These are phyloP conservation scores for Euplexia lucipara DNA, from an alignment of 2,888 invertebrate genomes.

Conservation along the genomic window DNA sequence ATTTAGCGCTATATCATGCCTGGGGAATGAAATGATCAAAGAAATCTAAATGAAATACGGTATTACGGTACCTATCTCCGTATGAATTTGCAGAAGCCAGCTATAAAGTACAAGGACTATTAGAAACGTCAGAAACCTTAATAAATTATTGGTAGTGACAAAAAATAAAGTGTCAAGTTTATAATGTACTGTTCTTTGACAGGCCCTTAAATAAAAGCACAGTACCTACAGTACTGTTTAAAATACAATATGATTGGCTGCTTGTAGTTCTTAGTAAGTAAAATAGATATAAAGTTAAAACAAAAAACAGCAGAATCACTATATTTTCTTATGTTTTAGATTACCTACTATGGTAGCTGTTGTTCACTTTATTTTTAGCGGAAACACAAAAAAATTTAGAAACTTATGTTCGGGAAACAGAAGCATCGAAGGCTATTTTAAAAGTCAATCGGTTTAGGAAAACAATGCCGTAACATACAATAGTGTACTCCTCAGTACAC, in stretches of 20 bases:
- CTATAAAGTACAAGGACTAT: too few species aligned
- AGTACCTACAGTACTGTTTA: too few species aligned
- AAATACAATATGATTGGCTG: not conserved
- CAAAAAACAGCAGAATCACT: not conserved
- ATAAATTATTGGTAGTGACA: too few species aligned
- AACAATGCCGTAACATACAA: slow-evolving; percentile 14
- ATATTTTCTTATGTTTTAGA: not conserved
- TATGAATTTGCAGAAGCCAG: too few species aligned
- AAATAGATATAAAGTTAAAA: not conserved
- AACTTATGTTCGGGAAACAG: too few species aligned
- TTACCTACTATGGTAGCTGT: not conserved
- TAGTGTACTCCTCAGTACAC: too few species aligned
- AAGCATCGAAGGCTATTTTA: slow-evolving; percentile 22
- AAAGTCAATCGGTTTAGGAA: slow-evolving; percentile 14
- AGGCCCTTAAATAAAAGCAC: too few species aligned
- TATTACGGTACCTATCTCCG: too few species aligned
- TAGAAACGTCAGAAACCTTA: not conserved
- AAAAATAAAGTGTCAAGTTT: too few species aligned
- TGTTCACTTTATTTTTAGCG: not conserved
- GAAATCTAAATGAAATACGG: slow-evolving; percentile 9
- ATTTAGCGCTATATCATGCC: slow-evolving; percentile 1
- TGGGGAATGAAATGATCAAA: slow-evolving; percentile 5
- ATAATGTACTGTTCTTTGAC: too few species aligned
- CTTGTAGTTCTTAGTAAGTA: not conserved
- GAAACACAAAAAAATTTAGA: slow-evolving; percentile 7